A percentile compares a stretch with the other conserved stretches of the same genome.
These are phyloP conservation scores for Leuciscus idus DNA, from an alignment of 2,113 vertebrate genomes.

Conservation along the genomic window DNA sequence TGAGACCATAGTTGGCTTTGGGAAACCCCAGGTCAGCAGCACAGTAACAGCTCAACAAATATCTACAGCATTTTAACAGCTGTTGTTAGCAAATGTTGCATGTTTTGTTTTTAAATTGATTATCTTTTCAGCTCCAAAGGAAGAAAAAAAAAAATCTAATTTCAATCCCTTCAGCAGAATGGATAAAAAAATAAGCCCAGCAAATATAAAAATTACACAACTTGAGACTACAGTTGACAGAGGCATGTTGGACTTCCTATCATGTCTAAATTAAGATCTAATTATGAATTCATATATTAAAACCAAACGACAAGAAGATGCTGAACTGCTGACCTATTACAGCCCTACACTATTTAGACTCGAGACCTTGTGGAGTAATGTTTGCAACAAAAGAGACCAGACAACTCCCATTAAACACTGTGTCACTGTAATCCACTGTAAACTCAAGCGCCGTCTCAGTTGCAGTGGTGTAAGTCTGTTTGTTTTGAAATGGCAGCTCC, in stretches of 20 bases:
- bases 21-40: too few species aligned
- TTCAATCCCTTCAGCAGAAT: background rate
- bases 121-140: background rate
- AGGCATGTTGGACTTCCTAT: background rate
- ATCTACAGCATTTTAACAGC: too few species aligned
- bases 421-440: slow-evolving; percentile 19
- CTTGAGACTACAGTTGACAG: background rate
- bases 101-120: background rate
- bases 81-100: background rate
- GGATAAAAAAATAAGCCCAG: background rate
- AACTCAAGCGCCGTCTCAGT: background rate
- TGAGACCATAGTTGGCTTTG: too few species aligned
- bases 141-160: background rate
- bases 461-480: slow-evolving; percentile 53
- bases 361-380: slow-evolving; percentile 18
- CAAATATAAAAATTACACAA: background rate
- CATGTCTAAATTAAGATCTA: background rate
- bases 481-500: slow-evolving; percentile 62
- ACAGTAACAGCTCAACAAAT: too few species aligned
- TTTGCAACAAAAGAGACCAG: slow-evolving; percentile 20
- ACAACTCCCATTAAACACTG: slow-evolving; percentile 28
- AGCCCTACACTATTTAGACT: slow-evolving; percentile 14
- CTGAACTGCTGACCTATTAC: background rate
- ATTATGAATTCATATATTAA: background rate
- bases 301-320: slow-evolving; percentile 5